Percentiles rank a stretch among this genome's conserved stretches.
phyloP scores from a whole-genome alignment of 2,888 invertebrate genomes.

The Lumbricus terrestris region DNA sequence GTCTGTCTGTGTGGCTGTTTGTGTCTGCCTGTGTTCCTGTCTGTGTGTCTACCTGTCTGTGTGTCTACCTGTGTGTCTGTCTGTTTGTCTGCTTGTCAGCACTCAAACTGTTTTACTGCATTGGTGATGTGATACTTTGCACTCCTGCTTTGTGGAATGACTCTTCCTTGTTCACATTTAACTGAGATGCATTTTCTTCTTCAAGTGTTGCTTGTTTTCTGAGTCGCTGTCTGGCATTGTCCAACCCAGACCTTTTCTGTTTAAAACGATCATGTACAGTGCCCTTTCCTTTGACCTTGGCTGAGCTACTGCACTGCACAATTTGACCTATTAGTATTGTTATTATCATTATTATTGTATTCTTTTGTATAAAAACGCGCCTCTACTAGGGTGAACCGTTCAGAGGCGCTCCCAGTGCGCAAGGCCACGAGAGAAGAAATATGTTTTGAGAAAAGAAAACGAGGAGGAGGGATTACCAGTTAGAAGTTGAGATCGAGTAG shows the following conservation, averaged over 20 bases:
- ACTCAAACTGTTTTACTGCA: neutral
- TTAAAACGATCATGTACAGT: too few relatives aligned
- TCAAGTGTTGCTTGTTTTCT: neutral
- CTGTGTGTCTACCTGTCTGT: neutral
- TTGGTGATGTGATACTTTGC: neutral
- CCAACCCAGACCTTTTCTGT: too few relatives aligned
- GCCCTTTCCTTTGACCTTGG: too few relatives aligned
- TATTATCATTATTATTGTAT: too few relatives aligned
- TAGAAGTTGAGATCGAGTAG: too few relatives aligned
- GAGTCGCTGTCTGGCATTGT: neutral
- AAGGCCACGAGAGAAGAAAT: too few relatives aligned
- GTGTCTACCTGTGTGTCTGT: neutral
- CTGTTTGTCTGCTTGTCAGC: neutral
- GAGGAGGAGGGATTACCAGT: too few relatives aligned
- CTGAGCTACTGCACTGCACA: neutral
- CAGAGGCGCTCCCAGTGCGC: too few relatives aligned
- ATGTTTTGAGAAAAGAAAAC: too few relatives aligned
- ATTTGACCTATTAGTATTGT: neutral
- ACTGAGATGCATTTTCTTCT: neutral
- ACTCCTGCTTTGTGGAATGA: neutral
- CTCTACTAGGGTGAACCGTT: too few relatives aligned
- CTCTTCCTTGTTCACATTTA: neutral
- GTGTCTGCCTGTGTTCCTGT: neutral
- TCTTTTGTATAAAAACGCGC: too few relatives aligned
- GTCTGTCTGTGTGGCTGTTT: neutral